Base-by-base conservation (phyloP, 2,888 invertebrate species). In the Subacronicta megacephala region DNA sequence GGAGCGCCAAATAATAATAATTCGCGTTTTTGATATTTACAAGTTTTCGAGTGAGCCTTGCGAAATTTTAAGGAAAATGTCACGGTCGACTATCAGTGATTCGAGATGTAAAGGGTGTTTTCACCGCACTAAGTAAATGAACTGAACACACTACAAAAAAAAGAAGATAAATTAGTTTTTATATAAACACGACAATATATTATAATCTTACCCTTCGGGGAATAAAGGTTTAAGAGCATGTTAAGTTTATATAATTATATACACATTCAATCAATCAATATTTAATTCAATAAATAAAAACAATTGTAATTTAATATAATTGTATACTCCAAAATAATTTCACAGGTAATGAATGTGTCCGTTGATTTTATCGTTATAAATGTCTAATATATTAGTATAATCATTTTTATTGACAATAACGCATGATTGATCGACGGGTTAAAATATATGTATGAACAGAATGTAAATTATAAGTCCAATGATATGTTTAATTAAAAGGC, bases 41-140 rank as follows among this genome's bases (percentile, higher is more conserved):
- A 80, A 79, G 81, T 86, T 87, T 84, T 81, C 74, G 77, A 78
- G 74, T 71, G 71, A 80, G 77, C 55, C 75, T 91, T 88, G 79
- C 82, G 88, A 33, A 83, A 89, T 85, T 71, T 50, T 63, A 70
- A 62, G 66, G 78, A 74, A 89, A 91, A 92, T 90, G 92, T 92
- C 93, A 93, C 70, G 93, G 93, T 64, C 90, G 77, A 78, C 70
- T 82, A 84, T 84, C 81, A 85, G 78, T 82, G 81, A 82, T 81
- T 82, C 80, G 80, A 77, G 69, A 70, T 72, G 70, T 73, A 77
- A 88, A 88, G 87, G 86, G 85, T 85, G 78, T 80, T 85, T 83
- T 61, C 38, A 52, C 45, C 45, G 26, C 7, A 49, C 15, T 12
- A 20, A 13, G 15, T 7, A 26, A 18, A n/a, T 31, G 31, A 56